A percentile compares a stretch with the other conserved stretches of the same genome.
Conservation (phyloP, 2,888 invertebrate species). For the Nephrotoma flavescens region DNA sequence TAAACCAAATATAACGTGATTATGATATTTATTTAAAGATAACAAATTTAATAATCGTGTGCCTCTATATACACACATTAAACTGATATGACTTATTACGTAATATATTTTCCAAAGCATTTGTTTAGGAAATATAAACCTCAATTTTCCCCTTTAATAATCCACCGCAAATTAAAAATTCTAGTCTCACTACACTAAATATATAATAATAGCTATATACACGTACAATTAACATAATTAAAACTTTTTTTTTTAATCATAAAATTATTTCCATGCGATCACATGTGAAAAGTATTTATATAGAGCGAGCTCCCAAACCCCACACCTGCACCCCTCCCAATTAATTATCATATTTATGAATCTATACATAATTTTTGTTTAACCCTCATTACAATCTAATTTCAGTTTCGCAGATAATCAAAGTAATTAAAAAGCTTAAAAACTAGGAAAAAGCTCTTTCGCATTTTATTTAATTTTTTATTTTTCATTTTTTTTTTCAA, state of each 20-base stretch:
- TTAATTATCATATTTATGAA: background rate
- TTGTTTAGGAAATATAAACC: background rate
- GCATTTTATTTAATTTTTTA: background rate
- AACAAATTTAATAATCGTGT: background rate
- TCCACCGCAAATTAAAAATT: background rate
- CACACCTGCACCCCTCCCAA: background rate
- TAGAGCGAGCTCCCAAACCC: background rate
- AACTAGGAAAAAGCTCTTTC: background rate
- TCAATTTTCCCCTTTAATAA: background rate
- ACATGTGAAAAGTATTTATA: no score
- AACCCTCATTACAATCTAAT: background rate
- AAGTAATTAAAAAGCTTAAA: background rate
- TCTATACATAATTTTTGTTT: background rate
- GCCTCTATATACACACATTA: background rate
- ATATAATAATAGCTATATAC: background rate
- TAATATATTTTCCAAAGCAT: background rate
- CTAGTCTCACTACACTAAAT: background rate
- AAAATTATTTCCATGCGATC: background rate
- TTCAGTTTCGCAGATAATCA: background rate
- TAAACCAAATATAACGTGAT: background rate
- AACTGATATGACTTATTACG: background rate
- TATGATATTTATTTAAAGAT: background rate
- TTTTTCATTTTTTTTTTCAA: background rate
- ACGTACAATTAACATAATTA: background rate
- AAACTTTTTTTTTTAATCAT: background rate